phyloP scores from a whole-genome alignment of 2,888 invertebrate genomes.

The Diarsia dahlii region DNA sequence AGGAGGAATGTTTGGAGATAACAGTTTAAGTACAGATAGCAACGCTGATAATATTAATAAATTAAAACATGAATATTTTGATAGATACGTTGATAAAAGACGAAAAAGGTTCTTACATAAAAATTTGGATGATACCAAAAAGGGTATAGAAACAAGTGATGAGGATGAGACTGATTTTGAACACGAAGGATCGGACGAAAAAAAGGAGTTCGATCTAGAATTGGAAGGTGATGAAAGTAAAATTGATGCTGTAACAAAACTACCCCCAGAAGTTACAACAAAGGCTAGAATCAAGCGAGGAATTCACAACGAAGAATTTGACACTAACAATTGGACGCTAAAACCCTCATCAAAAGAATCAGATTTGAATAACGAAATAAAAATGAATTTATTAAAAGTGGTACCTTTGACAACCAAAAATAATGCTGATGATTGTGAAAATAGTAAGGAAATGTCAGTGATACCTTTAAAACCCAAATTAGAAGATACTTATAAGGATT shows the following conservation, averaged over 20 bases:
- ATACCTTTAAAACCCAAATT: slow-evolving; percentile 76
- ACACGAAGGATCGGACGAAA: slow-evolving; percentile 74
- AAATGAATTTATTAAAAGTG: slow-evolving; percentile 80
- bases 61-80: slow-evolving; percentile 87
- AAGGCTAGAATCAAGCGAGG: slow-evolving; percentile 80
- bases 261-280: slow-evolving; percentile 55
- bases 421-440: slow-evolving; percentile 53
- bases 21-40: slow-evolving; percentile 66
- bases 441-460: slow-evolving; percentile 68
- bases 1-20: slow-evolving; percentile 84
- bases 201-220: slow-evolving; percentile 71
- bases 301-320: slow-evolving; percentile 75
- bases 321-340: slow-evolving; percentile 76
- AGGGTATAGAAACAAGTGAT: slow-evolving; percentile 73
- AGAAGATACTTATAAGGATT: slow-evolving; percentile 65
- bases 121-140: slow-evolving; percentile 74
- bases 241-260: slow-evolving; percentile 59
- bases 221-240: slow-evolving; percentile 75
- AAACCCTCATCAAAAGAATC: slow-evolving; percentile 68
- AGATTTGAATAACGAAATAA: slow-evolving; percentile 75
- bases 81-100: slow-evolving; percentile 85
- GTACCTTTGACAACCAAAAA: slow-evolving; percentile 76
- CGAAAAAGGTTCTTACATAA: slow-evolving; percentile 84
- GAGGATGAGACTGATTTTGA: slow-evolving; percentile 73
- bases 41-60: slow-evolving; percentile 81